These are phyloP conservation scores for Periparus ater DNA, from an alignment of 2,797 vertebrate species.

Conservation along the genomic window DNA sequence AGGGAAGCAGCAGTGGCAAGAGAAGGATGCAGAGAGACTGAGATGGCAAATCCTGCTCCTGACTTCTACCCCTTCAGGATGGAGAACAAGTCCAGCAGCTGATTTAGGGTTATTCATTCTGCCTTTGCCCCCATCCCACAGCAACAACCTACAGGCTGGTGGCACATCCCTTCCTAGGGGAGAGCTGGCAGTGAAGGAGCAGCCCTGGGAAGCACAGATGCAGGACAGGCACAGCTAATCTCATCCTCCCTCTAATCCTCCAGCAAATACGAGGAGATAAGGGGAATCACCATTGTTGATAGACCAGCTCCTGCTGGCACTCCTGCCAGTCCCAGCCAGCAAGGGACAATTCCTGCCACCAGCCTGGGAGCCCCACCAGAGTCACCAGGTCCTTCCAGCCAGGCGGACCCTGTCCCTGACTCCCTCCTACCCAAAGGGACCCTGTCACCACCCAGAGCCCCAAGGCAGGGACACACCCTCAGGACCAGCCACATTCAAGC, in stretches of 20 bases:
- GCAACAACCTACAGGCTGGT: background rate
- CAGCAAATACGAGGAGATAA: slow-evolving; percentile 46
- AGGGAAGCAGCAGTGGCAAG: background rate
- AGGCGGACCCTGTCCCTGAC: rapidly evolving
- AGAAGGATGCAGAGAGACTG: background rate
- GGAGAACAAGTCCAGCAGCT: background rate
- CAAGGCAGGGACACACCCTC: background rate
- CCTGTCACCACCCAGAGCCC: background rate
- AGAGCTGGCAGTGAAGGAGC: background rate
- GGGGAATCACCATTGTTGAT: slow-evolving; percentile 33
- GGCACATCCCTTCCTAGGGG: background rate
- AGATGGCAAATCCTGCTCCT: background rate
- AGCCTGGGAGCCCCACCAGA: rapidly evolving
- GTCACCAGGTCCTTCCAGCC: background rate
- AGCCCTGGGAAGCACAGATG: rapidly evolving
- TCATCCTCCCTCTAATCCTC: slow-evolving; percentile 59
- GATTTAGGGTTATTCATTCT: background rate
- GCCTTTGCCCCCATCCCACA: background rate
- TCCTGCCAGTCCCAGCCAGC: background rate
- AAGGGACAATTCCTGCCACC: rapidly evolving
- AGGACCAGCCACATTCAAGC: background rate
- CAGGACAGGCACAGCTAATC: slow-evolving; percentile 19
- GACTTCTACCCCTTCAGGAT: background rate
- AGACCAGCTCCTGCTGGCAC: slow-evolving; percentile 18
- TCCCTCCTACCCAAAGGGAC: background rate